Evolutionary conservation across 2,113 vertebrate genomes (phyloP).

Genomic region (Rhinichthys klamathensis): DNA sequence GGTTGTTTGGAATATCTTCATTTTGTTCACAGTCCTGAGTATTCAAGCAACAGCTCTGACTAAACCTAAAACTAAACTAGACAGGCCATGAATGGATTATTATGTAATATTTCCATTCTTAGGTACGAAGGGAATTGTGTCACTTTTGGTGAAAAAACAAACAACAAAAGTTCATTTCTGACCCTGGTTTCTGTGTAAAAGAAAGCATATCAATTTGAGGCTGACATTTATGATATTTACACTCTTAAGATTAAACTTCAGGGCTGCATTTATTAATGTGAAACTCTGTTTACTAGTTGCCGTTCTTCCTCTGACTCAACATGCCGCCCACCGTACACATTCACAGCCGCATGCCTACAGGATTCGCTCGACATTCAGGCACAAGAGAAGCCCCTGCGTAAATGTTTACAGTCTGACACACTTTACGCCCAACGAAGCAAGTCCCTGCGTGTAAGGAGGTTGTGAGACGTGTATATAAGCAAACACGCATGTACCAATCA

Average conservation of each 20-base stretch:
- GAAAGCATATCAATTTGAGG: neutral
- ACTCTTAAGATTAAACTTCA: neutral
- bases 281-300: neutral
- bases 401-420: constrained; percentile 23
- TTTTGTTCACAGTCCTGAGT: too few species aligned
- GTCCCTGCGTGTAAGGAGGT: neutral
- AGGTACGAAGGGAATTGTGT: neutral
- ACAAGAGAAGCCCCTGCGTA: neutral
- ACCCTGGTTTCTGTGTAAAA: neutral
- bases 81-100: neutral
- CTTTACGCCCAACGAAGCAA: neutral
- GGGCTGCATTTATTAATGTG: neutral
- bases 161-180: neutral
- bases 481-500: constrained; percentile 16
- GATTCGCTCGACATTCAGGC: constrained; percentile 20
- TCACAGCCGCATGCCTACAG: constrained; percentile 30
- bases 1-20: too few species aligned
- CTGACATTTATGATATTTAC: neutral
- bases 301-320: constrained; percentile 11
- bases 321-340: constrained; percentile 36
- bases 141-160: neutral
- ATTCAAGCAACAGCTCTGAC: neutral
- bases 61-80: neutral
- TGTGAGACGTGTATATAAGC: constrained; percentile 1
- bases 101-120: neutral